These are phyloP conservation scores for Nomada lathburiana DNA, from an alignment of 2,888 invertebrate genomes.

Conservation along the genomic window DNA sequence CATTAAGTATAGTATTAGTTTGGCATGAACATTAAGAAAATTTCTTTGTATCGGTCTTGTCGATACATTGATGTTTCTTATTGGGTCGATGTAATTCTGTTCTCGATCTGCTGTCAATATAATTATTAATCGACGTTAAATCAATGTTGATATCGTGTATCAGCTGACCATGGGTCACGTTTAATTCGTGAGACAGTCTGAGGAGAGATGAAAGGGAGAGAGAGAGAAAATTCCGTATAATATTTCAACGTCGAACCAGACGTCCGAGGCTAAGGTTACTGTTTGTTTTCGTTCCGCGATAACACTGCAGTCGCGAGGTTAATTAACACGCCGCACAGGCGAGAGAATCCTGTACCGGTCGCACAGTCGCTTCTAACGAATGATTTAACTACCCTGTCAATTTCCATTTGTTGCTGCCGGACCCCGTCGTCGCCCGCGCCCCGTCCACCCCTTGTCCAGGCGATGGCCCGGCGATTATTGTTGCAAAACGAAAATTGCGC, in stretches of 20 bases:
- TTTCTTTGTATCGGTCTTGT: too few species aligned
- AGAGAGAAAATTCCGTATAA: too few species aligned
- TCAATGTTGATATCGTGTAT: too few species aligned
- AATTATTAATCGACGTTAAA: too few species aligned
- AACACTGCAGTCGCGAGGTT: constrained; percentile 59
- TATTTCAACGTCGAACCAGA: not conserved
- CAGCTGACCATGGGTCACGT: too few species aligned
- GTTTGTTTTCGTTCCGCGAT: constrained; percentile 13
- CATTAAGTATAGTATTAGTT: too few species aligned
- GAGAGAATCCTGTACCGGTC: constrained; percentile 66
- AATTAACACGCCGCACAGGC: constrained; percentile 69
- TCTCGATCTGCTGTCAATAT: too few species aligned
- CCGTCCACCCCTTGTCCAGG: constrained; percentile 51
- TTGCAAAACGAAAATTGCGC: constrained; percentile 30
- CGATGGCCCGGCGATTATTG: constrained; percentile 74
- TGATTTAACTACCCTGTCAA: constrained; percentile 77
- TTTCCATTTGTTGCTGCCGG: constrained; percentile 72
- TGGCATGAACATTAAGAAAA: too few species aligned
- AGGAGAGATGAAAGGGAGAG: too few species aligned
- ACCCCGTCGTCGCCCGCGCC: not conserved
- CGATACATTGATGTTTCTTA: too few species aligned
- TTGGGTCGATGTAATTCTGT: too few species aligned
- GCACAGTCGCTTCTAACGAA: constrained; percentile 73
- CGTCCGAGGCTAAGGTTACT: not conserved
- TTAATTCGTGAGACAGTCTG: too few species aligned